phyloP scores from a whole-genome alignment of 2,888 invertebrate genomes.

The Serripes groenlandicus region DNA sequence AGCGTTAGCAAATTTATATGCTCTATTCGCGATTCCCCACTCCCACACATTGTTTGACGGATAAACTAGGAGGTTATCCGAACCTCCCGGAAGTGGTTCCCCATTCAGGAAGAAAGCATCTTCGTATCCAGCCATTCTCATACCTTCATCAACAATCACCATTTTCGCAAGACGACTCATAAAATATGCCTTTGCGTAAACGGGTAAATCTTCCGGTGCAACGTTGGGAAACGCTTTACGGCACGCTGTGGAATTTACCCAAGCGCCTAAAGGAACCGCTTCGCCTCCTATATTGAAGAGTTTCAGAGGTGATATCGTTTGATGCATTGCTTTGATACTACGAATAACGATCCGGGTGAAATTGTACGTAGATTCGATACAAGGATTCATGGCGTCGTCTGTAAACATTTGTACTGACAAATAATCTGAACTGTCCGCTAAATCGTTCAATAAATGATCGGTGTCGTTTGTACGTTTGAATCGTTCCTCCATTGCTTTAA shows the following conservation, averaged over 20 bases:
- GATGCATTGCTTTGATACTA: slow-evolving; percentile 71
- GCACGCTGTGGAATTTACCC: slow-evolving; percentile 79
- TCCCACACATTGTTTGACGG: slow-evolving; percentile 81
- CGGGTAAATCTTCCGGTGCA: slow-evolving; percentile 43
- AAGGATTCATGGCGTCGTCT: slow-evolving; percentile 83
- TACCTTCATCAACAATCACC: slow-evolving; percentile 56
- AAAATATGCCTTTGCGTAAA: slow-evolving; percentile 69
- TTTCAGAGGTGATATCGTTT: slow-evolving; percentile 70
- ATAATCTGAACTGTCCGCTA: slow-evolving; percentile 67
- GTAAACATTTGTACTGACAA: slow-evolving; percentile 80
- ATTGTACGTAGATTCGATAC: slow-evolving; percentile 79
- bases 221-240: slow-evolving; percentile 63
- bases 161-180: slow-evolving; percentile 69
- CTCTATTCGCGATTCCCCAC: slow-evolving; percentile 75
- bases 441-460: slow-evolving; percentile 66
- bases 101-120: slow-evolving; percentile 67
- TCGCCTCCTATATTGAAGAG: slow-evolving; percentile 83
- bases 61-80: slow-evolving; percentile 64
- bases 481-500: slow-evolving; percentile 79
- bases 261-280: slow-evolving; percentile 78
- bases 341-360: slow-evolving; percentile 80
- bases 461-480: slow-evolving; percentile 66
- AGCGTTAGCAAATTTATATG: slow-evolving; percentile 80
- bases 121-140: slow-evolving; percentile 68
- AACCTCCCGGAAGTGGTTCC: slow-evolving; percentile 60